Conservation (phyloP, 2,888 invertebrate genomes). For the Brachyptera risi region DNA sequence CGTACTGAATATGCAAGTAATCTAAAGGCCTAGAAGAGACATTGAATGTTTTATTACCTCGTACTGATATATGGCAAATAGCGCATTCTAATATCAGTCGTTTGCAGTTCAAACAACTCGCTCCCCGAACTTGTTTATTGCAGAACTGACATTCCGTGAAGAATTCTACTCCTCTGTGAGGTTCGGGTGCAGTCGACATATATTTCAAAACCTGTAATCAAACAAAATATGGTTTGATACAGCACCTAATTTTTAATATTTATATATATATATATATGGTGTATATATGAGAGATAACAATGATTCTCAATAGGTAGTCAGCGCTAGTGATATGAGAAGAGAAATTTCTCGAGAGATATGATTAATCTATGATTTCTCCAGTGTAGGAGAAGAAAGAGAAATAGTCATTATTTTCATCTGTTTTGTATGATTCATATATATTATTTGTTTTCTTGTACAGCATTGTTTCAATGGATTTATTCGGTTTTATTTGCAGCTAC, state of each 20-base stretch:
- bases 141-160: slow-evolving; percentile 70
- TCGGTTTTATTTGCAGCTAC: too few species aligned
- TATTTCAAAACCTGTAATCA: slow-evolving; percentile 59
- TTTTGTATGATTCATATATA: too few species aligned
- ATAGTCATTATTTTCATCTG: too few species aligned
- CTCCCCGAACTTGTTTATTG: slow-evolving; percentile 56
- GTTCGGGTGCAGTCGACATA: slow-evolving; percentile 46
- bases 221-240: neutral
- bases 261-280: neutral
- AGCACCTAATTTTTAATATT: neutral
- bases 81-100: slow-evolving; percentile 73
- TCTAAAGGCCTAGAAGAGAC: too few species aligned
- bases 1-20: too few species aligned
- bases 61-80: slow-evolving; percentile 80
- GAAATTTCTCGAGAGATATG: too few species aligned
- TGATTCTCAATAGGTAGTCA: neutral
- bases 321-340: too few species aligned
- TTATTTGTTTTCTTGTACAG: too few species aligned
- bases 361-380: too few species aligned
- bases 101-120: slow-evolving; percentile 65
- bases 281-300: neutral
- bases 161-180: slow-evolving; percentile 65
- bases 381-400: too few species aligned
- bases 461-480: too few species aligned
- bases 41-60: too few species aligned